Evolutionary conservation across 2,113 vertebrate species (phyloP).

Genomic region (Cyanoderma ruficeps): DNA sequence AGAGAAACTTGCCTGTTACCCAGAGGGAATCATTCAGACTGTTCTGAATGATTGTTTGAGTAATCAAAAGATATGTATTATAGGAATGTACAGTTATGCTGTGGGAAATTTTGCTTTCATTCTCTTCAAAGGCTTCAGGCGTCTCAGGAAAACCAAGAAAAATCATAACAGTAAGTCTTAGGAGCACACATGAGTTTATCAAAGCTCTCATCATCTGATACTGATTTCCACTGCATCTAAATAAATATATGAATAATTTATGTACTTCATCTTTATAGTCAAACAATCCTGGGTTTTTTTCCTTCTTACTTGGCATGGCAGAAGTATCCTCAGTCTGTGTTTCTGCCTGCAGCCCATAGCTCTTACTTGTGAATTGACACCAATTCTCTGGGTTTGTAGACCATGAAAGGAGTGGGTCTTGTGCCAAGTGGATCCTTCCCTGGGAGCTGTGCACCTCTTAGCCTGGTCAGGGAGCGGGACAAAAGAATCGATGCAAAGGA

Average conservation of each 20-base stretch:
- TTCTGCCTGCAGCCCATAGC: neutral
- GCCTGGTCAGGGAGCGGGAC: neutral
- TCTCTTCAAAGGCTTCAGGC: constrained; percentile 26
- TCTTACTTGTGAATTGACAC: neutral
- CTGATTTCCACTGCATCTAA: neutral
- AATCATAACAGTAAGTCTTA: neutral
- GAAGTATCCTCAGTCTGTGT: neutral
- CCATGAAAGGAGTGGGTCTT: neutral
- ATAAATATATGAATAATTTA: constrained; percentile 5
- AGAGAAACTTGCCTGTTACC: neutral
- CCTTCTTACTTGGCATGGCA: neutral
- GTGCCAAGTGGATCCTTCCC: neutral
- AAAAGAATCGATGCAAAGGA: neutral
- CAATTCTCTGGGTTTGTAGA: neutral
- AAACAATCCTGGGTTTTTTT: neutral
- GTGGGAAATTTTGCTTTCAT: constrained; percentile 21
- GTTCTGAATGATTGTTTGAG: neutral
- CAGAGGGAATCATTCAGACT: neutral
- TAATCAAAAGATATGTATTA: constrained; percentile 34
- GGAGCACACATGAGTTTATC: neutral
- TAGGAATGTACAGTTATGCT: neutral
- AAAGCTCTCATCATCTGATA: neutral
- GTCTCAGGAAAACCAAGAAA: constrained; percentile 1
- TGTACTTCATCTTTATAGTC: neutral
- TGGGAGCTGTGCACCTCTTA: neutral